A percentile compares a stretch with the other conserved stretches of the same genome.
phyloP scores from a whole-genome alignment of 1,140 invertebrate genomes.

The Zaprionus davidi region DNA sequence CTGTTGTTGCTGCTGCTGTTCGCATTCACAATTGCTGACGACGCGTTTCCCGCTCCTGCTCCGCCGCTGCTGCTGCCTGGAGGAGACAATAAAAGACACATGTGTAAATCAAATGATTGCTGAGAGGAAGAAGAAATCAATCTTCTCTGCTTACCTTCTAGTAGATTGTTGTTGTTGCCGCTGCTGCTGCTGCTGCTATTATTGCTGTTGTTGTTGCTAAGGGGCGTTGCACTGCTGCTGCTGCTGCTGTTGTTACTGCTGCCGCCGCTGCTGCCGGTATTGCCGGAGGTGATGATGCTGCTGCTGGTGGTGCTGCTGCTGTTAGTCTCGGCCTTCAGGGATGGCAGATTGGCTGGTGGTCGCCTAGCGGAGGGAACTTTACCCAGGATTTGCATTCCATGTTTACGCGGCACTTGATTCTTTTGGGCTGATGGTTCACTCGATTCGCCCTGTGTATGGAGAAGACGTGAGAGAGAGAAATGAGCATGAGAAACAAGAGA shows the following conservation, averaged over 20 bases:
- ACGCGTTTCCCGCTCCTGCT: slow-evolving; percentile 39
- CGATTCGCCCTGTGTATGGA: slow-evolving; percentile 90
- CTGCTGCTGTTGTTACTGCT: slow-evolving; percentile 30
- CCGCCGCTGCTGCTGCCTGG: slow-evolving; percentile 9
- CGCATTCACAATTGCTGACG: slow-evolving; percentile 34
- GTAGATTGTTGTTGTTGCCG: slow-evolving; percentile 65
- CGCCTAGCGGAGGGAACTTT: slow-evolving; percentile 97
- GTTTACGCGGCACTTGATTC: slow-evolving; percentile 95
- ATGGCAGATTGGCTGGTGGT: slow-evolving; percentile 98
- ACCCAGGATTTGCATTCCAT: slow-evolving; percentile 99
- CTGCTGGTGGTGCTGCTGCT: slow-evolving; percentile 85
- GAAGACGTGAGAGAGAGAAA: background rate
- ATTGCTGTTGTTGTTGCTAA: slow-evolving; percentile 61
- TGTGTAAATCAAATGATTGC: background rate
- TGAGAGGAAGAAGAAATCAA: too few relatives aligned
- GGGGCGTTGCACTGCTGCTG: slow-evolving; percentile 50
- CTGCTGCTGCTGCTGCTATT: slow-evolving; percentile 13
- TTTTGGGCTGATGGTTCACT: slow-evolving; percentile 94
- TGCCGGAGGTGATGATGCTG: slow-evolving; percentile 57
- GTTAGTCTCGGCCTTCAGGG: slow-evolving; percentile 96
- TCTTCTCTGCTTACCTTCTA: slow-evolving; percentile 64
- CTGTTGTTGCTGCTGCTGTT: slow-evolving; percentile 51
- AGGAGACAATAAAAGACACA: background rate
- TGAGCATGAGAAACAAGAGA: background rate
- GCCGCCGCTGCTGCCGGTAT: background rate